Conservation (phyloP, 2,888 invertebrate species). For the Clostera curtula region DNA sequence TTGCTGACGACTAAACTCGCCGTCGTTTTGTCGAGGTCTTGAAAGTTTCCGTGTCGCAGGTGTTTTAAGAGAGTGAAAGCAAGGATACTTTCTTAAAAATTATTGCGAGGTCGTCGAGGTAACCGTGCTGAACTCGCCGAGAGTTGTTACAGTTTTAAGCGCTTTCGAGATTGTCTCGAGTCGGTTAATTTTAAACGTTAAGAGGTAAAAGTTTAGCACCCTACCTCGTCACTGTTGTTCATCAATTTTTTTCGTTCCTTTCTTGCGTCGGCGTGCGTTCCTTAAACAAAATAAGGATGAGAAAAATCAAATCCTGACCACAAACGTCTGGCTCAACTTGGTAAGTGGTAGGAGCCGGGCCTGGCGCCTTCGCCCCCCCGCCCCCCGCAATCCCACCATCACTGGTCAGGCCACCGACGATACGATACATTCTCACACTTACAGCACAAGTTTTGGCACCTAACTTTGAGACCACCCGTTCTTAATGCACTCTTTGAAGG, state of each 20-base stretch:
- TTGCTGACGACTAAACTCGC: background rate
- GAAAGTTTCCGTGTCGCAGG: background rate
- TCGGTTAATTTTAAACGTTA: constrained; percentile 12
- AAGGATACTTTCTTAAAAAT: background rate
- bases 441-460: constrained; percentile 26
- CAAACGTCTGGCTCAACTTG: constrained; percentile 98
- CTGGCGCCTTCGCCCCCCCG: constrained; percentile 56
- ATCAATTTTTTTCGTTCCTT: constrained; percentile 67
- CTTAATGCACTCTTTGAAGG: constrained; percentile 25
- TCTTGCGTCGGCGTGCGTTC: constrained; percentile 76
- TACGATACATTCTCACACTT: constrained; percentile 19
- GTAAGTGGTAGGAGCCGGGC: constrained; percentile 84
- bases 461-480: constrained; percentile 19
- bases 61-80: background rate
- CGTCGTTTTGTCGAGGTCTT: background rate
- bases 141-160: constrained; percentile 2
- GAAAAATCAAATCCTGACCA: constrained; percentile 99
- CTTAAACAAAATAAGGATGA: constrained; percentile 90
- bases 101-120: constrained; percentile 1
- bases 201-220: constrained; percentile 20
- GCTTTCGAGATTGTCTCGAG: constrained; percentile 5
- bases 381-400: constrained; percentile 35
- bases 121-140: background rate
- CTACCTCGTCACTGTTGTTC: constrained; percentile 41
- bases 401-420: constrained; percentile 16